Evolutionary conservation across 2,888 invertebrate species (phyloP), one percentile per base, ranked within the genome.

Genomic region (Eubasilissa splendida): DNA sequence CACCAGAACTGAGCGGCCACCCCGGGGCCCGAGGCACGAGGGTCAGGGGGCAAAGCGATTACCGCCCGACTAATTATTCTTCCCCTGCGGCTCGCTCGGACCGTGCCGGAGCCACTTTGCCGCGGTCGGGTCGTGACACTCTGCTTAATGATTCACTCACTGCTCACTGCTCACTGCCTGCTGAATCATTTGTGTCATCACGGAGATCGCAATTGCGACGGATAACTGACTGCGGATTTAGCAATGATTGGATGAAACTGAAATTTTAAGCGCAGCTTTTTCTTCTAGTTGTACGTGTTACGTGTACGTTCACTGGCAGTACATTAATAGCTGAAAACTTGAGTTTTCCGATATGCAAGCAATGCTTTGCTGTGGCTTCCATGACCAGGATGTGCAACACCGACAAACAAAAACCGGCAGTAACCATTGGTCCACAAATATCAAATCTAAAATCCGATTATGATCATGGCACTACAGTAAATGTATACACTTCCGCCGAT

Each of bases 91-190:
- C 9, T 10, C 71, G 31, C 71, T 71, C 54, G 71, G 33, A 12
- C 70, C 70, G 7, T 1, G 56, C 33, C 31, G 42, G 14, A 73
- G 58, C 71, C 71, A 73, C 71, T 73, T 73, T 58, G 58, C 42
- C 33, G 71, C 71, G 71, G 71, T 73, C 58, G 58, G 56, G 71
- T 56, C 58, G 71, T 56, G 71, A 70, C 71, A 58, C 56, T 42
- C 31, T n/a, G 71, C 12, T 9, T 73, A 56, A 58, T 73, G 71
- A 73, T 73, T 73, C 71, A 73, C 71, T 73, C 71, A 56, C 58
- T 33, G 71, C 56, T n/a, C 56, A 33, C 12, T 22, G 10, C 14
- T 63, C 31, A 9, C 22, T 63, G 14, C 63, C 14, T 22, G 22
- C n/a, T 22, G 14, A n/a, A 56, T 54, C 31, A 58, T 56, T 73